Evolutionary conservation across 2,113 vertebrate genomes (phyloP).

Genomic region (Rhadina sibilatrix): DNA sequence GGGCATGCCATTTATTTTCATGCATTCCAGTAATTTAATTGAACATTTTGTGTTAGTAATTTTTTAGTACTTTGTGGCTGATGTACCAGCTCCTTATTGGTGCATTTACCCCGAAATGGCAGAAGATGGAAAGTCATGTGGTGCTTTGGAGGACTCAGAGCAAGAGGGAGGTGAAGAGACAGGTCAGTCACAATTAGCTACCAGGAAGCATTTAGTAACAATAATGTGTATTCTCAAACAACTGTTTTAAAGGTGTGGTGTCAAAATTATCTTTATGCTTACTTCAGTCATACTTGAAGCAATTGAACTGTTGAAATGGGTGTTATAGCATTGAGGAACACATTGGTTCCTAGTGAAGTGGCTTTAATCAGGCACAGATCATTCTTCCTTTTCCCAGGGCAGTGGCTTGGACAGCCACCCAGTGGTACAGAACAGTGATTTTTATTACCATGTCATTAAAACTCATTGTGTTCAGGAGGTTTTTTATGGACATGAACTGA

Average conservation of each 20-base stretch:
- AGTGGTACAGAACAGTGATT: fast-evolving
- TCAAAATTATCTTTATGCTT: neutral
- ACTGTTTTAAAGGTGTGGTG: neutral
- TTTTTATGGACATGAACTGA: neutral
- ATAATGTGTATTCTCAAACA: neutral
- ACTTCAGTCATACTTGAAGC: neutral
- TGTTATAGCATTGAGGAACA: neutral
- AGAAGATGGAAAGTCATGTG: neutral
- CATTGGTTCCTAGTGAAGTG: neutral
- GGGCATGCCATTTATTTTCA: neutral
- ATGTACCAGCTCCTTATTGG: neutral
- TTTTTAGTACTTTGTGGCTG: neutral
- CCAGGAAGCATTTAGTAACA: neutral
- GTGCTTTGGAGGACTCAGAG: neutral
- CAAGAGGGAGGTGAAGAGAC: neutral
- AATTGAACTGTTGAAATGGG: neutral
- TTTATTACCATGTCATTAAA: fast-evolving
- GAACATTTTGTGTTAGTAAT: neutral
- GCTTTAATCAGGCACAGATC: neutral
- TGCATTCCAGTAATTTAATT: neutral
- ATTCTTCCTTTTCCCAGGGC: neutral
- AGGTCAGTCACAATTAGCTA: neutral
- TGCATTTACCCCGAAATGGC: neutral
- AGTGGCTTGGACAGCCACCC: neutral
- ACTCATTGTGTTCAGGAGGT: neutral